Evolutionary conservation across 2,113 vertebrate species (phyloP).

Genomic region (Cyanoderma ruficeps): DNA sequence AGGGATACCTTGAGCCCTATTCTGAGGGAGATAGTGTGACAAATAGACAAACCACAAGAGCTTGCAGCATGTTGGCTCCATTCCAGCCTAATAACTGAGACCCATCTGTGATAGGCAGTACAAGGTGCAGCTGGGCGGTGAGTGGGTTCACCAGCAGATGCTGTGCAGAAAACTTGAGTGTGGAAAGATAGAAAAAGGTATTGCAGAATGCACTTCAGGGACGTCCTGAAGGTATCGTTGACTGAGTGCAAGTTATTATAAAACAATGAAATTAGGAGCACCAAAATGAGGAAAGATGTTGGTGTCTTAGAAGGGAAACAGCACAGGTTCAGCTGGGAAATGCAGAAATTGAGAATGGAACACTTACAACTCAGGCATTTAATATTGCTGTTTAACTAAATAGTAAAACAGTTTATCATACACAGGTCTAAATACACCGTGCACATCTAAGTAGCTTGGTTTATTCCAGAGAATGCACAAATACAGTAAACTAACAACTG

Average conservation of each 20-base stretch:
- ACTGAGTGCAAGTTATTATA: not conserved
- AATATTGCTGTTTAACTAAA: not conserved
- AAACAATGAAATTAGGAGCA: not conserved
- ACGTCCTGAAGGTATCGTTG: not conserved
- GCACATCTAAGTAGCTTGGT: not conserved
- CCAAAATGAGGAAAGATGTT: not conserved
- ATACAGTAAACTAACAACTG: not conserved
- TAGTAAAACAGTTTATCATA: not conserved
- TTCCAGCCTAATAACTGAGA: not conserved
- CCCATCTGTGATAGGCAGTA: not conserved
- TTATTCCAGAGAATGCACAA: not conserved
- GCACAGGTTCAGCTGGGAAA: not conserved
- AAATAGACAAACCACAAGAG: not conserved
- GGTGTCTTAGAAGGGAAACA: not conserved
- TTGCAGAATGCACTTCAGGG: not conserved
- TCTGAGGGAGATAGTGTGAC: not conserved
- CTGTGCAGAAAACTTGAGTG: not conserved
- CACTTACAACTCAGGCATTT: not conserved
- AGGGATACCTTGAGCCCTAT: not conserved
- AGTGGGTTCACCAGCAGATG: not conserved
- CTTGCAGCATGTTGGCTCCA: not conserved
- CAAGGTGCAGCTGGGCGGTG: not conserved
- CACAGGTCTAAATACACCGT: not conserved
- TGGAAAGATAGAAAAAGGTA: not conserved
- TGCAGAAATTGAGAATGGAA: not conserved